These are phyloP conservation scores for Dasyprocta punctata DNA, from an alignment of 2,113 vertebrate species.

Conservation along the genomic window DNA sequence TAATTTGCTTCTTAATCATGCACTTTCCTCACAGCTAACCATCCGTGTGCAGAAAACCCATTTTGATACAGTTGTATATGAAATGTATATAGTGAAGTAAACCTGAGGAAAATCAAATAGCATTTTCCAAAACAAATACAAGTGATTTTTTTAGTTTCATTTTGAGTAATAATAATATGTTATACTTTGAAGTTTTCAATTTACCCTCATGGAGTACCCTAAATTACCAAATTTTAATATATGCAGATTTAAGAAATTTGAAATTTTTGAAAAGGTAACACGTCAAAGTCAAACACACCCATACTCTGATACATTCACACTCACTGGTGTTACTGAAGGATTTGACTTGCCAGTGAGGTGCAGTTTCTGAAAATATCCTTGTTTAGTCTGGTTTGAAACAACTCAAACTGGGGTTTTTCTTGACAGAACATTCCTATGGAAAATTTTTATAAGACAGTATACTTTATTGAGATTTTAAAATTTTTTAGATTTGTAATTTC, in stretches of 20 bases:
- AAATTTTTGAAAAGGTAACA: neutral
- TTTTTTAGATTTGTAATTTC: neutral
- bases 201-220: neutral
- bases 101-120: slow-evolving; percentile 16
- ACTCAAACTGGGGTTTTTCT: neutral
- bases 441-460: slow-evolving; percentile 45
- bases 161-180: neutral
- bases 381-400: slow-evolving; percentile 14
- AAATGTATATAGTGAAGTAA: neutral
- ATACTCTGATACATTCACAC: neutral
- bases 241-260: neutral
- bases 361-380: neutral
- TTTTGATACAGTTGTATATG: neutral
- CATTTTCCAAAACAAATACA: slow-evolving; percentile 47
- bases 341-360: neutral
- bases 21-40: neutral
- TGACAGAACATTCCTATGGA: neutral
- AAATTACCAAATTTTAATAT: neutral
- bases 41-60: neutral
- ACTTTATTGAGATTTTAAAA: slow-evolving; percentile 18
- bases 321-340: neutral
- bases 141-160: neutral
- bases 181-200: slow-evolving; percentile 17
- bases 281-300: neutral
- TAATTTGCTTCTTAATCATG: neutral